phyloP scores from a whole-genome alignment of 2,797 vertebrate genomes.

The Phoebastria nigripes region DNA sequence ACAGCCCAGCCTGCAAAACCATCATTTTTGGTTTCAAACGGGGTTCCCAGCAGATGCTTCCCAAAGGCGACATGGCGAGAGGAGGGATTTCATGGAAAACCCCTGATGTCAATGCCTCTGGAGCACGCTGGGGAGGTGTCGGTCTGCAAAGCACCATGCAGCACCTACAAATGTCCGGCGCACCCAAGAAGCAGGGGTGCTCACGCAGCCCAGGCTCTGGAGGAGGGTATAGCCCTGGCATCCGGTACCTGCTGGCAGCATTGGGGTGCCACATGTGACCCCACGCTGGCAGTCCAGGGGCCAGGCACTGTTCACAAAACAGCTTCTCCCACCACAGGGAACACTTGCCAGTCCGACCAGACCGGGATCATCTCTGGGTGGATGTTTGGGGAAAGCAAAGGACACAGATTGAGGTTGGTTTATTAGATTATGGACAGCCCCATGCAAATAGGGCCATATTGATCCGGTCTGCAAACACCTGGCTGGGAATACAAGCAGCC shows the following conservation, averaged over 20 bases:
- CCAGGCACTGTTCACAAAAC: neutral
- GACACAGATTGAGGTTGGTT: neutral
- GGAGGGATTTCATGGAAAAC: neutral
- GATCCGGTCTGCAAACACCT: constrained; percentile 65
- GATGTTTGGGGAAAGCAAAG: neutral
- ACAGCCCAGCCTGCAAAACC: neutral
- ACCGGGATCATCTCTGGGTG: rapidly evolving
- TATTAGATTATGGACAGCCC: constrained; percentile 61
- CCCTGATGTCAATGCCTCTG: rapidly evolving
- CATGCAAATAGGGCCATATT: constrained; percentile 64
- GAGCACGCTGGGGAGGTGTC: rapidly evolving
- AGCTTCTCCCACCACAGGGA: neutral
- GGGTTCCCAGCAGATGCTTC: neutral
- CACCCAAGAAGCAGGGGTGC: neutral
- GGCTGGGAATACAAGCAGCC: constrained; percentile 65
- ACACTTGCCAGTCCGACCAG: rapidly evolving
- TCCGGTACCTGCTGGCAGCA: rapidly evolving
- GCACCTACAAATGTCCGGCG: neutral
- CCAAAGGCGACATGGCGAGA: rapidly evolving
- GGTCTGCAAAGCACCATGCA: rapidly evolving
- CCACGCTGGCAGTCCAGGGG: neutral
- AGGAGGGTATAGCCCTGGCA: neutral
- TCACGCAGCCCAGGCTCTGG: rapidly evolving
- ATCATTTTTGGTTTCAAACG: neutral
- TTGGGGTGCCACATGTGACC: rapidly evolving